phyloP scores from a whole-genome alignment of 2,113 vertebrate species.

The Cebus imitator region DNA sequence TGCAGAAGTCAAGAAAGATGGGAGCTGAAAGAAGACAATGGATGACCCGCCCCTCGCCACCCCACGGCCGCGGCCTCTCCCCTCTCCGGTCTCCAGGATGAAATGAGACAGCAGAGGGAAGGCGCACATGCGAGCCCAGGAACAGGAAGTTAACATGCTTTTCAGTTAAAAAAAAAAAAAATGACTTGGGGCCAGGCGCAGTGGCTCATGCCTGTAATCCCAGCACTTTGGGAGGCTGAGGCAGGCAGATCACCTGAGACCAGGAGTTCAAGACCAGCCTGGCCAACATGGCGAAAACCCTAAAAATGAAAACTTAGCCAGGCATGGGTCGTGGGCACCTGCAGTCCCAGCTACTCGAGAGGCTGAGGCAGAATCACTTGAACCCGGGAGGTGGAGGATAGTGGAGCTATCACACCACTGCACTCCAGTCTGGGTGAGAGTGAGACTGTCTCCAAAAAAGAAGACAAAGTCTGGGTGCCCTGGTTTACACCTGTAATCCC shows the following conservation, averaged over 20 bases:
- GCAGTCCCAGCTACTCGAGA: neutral
- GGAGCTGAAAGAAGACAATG: neutral
- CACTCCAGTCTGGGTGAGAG: neutral
- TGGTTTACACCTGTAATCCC: neutral
- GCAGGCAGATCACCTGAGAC: neutral
- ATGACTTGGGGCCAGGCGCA: neutral
- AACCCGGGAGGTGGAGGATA: neutral
- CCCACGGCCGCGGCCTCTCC: too few species aligned
- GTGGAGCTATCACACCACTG: neutral
- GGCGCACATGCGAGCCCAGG: fast-evolving
- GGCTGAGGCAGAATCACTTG: neutral
- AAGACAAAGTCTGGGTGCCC: too few species aligned
- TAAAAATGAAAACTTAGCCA: neutral
- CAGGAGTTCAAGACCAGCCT: neutral
- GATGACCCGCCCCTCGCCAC: neutral
- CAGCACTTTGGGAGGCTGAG: neutral
- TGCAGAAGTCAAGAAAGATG: neutral
- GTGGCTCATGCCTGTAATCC: neutral
- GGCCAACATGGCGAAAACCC: neutral
- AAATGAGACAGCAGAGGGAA: neutral
- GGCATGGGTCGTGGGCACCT: neutral
- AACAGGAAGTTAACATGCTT: neutral
- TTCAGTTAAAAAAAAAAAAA: neutral
- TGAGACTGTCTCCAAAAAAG: neutral
- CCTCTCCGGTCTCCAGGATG: neutral